These are phyloP conservation scores for Ameiurus melas DNA, from an alignment of 2,113 vertebrate genomes.

Conservation along the genomic window DNA sequence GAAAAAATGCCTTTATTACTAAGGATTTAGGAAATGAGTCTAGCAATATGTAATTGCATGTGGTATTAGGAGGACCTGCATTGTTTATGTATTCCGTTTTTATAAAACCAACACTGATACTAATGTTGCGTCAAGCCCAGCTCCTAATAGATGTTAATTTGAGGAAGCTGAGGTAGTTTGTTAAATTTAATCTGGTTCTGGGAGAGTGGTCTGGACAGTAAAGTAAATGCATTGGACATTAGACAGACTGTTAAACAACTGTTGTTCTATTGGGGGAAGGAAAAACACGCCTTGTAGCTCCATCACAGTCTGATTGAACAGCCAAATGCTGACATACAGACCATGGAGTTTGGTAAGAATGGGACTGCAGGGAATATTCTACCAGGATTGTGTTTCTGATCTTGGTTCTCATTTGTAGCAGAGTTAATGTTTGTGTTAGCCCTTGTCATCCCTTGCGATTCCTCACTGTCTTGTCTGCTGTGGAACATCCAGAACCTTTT, in stretches of 20 bases:
- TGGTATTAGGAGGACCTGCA: neutral
- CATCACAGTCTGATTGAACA: slow-evolving; percentile 31
- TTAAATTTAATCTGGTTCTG: slow-evolving; percentile 14
- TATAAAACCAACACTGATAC: neutral
- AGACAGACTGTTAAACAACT: slow-evolving; percentile 33
- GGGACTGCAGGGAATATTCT: slow-evolving; percentile 16
- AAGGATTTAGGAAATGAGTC: neutral
- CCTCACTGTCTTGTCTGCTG: slow-evolving; percentile 46
- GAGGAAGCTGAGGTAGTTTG: slow-evolving; percentile 7
- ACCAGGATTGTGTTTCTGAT: slow-evolving; percentile 12
- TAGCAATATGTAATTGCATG: neutral
- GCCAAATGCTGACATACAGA: slow-evolving; percentile 22
- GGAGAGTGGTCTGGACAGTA: neutral
- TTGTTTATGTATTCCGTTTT: neutral
- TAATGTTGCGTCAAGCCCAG: neutral
- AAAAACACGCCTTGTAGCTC: slow-evolving; percentile 10
- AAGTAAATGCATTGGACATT: slow-evolving; percentile 29
- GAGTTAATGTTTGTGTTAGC: slow-evolving; percentile 57
- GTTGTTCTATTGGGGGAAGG: neutral
- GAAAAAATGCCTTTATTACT: slow-evolving; percentile 20
- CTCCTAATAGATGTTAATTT: slow-evolving; percentile 6
- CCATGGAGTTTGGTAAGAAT: slow-evolving; percentile 7
- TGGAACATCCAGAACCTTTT: slow-evolving; percentile 22
- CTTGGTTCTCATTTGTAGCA: slow-evolving; percentile 35
- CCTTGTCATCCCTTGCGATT: slow-evolving; percentile 26